Base-by-base conservation (phyloP, 2,797 vertebrate species). In the Philypnodon macrostomus region DNA sequence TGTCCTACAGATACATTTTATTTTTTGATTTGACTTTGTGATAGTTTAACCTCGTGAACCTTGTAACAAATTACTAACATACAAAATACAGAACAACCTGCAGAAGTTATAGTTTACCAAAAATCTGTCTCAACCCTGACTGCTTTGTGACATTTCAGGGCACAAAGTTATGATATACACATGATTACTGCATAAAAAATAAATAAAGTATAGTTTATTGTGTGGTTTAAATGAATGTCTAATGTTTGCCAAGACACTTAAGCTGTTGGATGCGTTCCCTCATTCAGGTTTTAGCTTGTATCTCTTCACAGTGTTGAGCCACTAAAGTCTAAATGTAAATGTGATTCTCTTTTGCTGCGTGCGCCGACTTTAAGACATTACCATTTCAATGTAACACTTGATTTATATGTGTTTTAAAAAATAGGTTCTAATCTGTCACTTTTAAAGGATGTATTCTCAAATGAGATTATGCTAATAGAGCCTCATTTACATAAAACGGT, bases 401-500 rank as follows among this genome's bases (percentile, higher is more conserved):
- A 87, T 88, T 88, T 85, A 84, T 86, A 87, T 85, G 82, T 86
- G 75, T 85, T 79, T 79, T 63, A 84, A 85, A 84, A 90, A 88
- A 87, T 79, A 82, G 77, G 83, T 81, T 79, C 77, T 89, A 88
- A 88, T 87, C 85, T 91, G 86, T 86, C 71, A 87, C 88, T 90
- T 89, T 87, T 85, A 86, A 89, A 87, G 85, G 84, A 88, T 88
- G 85, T 88, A 86, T 87, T 85, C 80, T 85, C 77, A 87, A 92
- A 92, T 89, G 86, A 88, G 90, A 91, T 92, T 92, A 91, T 92
- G 90, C 88, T 90, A 92, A 92, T 90, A 73, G 68, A 54, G 72
- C 71, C 29, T 59, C 45, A 90, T 92, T 91, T 91, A 87, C 90
- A 92, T 91, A 91, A 91, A 90, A 88, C 86, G 77, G 78, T 82